These are phyloP conservation scores for Turdus rufiventris DNA, from an alignment of 2,113 vertebrate species.

Conservation along the genomic window DNA sequence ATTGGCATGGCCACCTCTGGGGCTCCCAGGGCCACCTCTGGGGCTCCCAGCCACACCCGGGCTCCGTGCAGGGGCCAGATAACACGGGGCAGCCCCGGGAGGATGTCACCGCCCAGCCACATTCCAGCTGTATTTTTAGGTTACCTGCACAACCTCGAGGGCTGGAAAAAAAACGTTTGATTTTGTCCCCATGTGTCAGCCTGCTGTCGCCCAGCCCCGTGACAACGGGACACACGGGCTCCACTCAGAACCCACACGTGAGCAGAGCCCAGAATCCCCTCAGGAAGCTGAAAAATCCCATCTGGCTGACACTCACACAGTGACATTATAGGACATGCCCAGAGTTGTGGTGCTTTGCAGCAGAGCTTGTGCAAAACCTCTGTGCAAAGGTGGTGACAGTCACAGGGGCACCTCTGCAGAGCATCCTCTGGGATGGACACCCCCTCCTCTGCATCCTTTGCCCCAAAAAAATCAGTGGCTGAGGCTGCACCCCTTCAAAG, in stretches of 20 bases:
- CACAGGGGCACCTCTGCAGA: not conserved
- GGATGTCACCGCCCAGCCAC: constrained; percentile 7
- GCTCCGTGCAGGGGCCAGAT: not conserved
- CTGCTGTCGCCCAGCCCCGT: not conserved
- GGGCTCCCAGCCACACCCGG: not conserved
- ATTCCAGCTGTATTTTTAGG: constrained; percentile 1
- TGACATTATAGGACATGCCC: not conserved
- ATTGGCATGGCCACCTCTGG: not conserved
- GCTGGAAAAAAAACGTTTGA: not conserved
- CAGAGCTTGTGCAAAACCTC: not conserved
- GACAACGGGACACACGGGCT: not conserved
- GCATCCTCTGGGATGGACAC: not conserved
- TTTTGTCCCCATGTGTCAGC: not conserved
- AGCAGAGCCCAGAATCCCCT: not conserved
- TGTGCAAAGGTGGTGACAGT: not conserved
- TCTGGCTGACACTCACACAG: not conserved
- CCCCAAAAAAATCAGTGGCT: not conserved
- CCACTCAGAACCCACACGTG: not conserved
- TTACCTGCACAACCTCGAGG: constrained; percentile 9
- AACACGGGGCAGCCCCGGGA: not conserved
- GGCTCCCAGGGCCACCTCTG: not conserved
- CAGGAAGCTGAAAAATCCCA: not conserved
- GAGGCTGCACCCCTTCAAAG: not conserved
- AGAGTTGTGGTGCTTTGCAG: not conserved
- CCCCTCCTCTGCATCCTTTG: fast-evolving